These are phyloP conservation scores for Hermaeophaga mercurialis DNA, from an alignment of 2,888 invertebrate species.

Conservation along the genomic window DNA sequence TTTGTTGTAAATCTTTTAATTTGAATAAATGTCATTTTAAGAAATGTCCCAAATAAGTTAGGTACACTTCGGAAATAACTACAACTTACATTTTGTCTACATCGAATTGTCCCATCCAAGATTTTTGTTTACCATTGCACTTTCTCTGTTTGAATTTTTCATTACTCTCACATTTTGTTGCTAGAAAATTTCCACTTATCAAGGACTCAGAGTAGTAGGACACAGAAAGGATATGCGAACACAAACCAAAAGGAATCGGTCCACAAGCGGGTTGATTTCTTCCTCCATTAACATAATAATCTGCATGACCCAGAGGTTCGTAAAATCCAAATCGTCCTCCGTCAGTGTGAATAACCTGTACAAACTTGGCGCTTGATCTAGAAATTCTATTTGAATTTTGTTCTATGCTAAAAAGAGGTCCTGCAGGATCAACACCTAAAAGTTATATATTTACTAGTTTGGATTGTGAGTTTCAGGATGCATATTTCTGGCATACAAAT, in stretches of 20 bases:
- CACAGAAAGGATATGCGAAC: constrained; percentile 6
- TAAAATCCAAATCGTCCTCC: not conserved
- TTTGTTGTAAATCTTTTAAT: no score
- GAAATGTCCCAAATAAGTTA: no score
- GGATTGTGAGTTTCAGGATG: no score
- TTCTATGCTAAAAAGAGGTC: not conserved
- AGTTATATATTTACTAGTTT: no score
- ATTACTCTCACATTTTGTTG: constrained; percentile 7
- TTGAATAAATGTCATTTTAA: no score
- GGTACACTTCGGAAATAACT: no score
- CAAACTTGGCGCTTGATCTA: constrained; percentile 10
- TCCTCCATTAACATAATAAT: constrained; percentile 19
- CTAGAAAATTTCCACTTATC: constrained; percentile 4
- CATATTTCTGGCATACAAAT: no score
- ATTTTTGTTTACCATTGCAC: not conserved
- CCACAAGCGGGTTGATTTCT: constrained; percentile 5
- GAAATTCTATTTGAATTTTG: not conserved
- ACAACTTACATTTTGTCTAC: constrained; percentile 20
- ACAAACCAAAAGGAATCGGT: not conserved
- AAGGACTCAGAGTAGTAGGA: constrained; percentile 16
- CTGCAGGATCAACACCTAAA: constrained; percentile 11
- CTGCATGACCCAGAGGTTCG: constrained; percentile 4
- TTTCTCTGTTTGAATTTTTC: not conserved
- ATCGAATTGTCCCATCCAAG: constrained; percentile 17
- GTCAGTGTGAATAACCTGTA: constrained; percentile 14